Evolutionary conservation across 1,140 invertebrate species (phyloP), one percentile per base, ranked within the genome.

Genomic region (Theocolax elegans): DNA sequence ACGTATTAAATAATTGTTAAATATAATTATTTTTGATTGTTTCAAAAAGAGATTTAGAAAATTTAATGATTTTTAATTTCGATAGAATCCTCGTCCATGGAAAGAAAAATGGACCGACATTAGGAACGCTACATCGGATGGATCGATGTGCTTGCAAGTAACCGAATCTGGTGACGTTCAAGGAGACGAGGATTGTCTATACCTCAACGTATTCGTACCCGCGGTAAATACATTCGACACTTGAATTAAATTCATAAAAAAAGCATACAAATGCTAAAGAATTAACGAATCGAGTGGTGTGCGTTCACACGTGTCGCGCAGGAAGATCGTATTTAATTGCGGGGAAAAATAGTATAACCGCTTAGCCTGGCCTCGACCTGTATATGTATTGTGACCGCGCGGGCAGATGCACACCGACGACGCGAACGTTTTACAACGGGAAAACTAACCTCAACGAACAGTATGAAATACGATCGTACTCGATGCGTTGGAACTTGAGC

Each of bases 111-210:
- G 85, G 85, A 72, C 72, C 6, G 72, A 72, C 7, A 58, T 79
- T 3, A 72, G 74, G 15, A 53, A 84, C 29, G 86, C 79, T 1
- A 80, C 74, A 15, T 17, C 60, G 3, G 82, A 87, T 70, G 80
- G 79, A 0, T 35, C 79, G 27, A 53, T 67, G 6, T 88, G 87
- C 71, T 67, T 80, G 17, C 86, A 87, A 75, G 17, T 67, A 1
- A 62, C 15, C 0, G 46, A 12, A 7, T 19, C 8, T 13, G 7
- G 70, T 35, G 35, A 63, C 29, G 25, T 78, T 6, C 0, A 73
- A 9, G 84, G 84, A n/a, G 59, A 64, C 0, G 85, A 86, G 31
- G 80, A 86, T 46, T 86, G 85, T 63, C 75, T 86, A 7, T 77
- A 80, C 67, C 67, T 86, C 7, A 86, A 86, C 62, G 62, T 87